phyloP scores from a whole-genome alignment of 2,888 invertebrate genomes.

The Philonicus albiceps region DNA sequence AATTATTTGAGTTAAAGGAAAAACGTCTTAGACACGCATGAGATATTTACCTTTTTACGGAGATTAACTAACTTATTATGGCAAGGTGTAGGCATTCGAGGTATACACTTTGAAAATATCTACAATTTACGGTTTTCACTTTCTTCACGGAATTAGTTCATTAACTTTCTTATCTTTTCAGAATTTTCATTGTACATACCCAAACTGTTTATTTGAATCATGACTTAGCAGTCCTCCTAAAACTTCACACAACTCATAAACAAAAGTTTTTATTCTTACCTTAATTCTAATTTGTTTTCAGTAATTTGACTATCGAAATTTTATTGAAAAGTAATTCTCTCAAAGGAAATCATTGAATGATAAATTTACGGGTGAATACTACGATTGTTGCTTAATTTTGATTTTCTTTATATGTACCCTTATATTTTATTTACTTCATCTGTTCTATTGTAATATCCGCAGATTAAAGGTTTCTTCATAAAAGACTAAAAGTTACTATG shows the following conservation, averaged over 20 bases:
- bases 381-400: no score
- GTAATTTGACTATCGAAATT: not conserved
- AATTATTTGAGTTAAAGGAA: conserved; percentile 2
- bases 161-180: not conserved
- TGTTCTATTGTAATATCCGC: not conserved
- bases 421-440: no score
- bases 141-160: not conserved
- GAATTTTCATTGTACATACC: not conserved
- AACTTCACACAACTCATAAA: not conserved
- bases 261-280: not conserved
- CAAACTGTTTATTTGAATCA: no score
- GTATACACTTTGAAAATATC: not conserved
- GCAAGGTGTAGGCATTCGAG: not conserved
- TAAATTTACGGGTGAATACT: no score
- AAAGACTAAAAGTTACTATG: not conserved
- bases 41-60: conserved; percentile 25
- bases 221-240: no score
- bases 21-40: conserved; percentile 1
- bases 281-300: not conserved
- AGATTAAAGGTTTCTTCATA: not conserved
- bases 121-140: not conserved
- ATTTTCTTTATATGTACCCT: no score
- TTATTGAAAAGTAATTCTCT: not conserved
- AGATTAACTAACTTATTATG: not conserved
- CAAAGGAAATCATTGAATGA: not conserved